phyloP scores from a whole-genome alignment of 2,797 vertebrate genomes.

The Cephalopachus bancanus region DNA sequence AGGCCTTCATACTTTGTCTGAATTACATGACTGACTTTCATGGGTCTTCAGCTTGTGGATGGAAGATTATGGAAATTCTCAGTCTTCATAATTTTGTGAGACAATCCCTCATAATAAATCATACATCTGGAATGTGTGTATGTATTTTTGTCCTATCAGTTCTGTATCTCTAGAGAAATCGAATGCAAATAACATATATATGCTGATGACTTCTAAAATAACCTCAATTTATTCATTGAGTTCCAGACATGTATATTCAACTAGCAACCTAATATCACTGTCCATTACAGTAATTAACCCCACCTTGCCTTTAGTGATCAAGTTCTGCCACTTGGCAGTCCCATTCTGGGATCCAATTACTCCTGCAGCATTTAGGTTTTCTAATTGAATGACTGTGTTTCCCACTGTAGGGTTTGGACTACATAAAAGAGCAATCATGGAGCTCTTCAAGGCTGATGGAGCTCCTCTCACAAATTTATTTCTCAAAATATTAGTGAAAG shows the following conservation, averaged over 20 bases:
- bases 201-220: not conserved
- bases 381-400: not conserved
- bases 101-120: not conserved
- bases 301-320: not conserved
- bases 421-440: not conserved
- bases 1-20: not conserved
- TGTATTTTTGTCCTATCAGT: not conserved
- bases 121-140: too few species aligned
- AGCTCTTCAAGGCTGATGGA: not conserved
- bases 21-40: not conserved
- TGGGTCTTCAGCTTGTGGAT: not conserved
- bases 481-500: not conserved
- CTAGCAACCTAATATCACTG: not conserved
- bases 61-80: not conserved
- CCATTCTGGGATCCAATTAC: not conserved
- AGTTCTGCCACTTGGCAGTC: not conserved
- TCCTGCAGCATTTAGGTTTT: not conserved
- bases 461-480: not conserved
- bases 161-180: not conserved
- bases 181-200: not conserved
- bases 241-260: not conserved
- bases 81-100: not conserved
- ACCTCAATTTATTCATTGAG: not conserved
- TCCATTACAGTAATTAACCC: not conserved
- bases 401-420: not conserved